phyloP scores from a whole-genome alignment of 1,140 invertebrate species.

The Adelges cooleyi region DNA sequence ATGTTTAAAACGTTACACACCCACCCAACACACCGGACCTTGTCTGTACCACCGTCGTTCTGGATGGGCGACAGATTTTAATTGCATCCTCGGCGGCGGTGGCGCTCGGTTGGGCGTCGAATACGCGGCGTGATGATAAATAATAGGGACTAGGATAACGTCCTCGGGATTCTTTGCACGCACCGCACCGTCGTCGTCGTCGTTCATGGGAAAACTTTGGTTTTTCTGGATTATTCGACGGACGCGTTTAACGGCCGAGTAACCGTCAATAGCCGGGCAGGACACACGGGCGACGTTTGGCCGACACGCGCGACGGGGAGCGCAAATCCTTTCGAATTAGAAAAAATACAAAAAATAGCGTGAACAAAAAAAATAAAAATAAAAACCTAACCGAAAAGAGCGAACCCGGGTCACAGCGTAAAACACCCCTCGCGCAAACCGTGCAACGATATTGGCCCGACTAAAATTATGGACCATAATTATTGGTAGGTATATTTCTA shows the following conservation, averaged over 20 bases:
- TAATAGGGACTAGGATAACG: no score
- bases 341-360: not conserved
- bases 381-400: no score
- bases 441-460: no score
- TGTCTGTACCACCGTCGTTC: not conserved
- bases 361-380: not conserved
- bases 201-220: conserved; percentile 11
- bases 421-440: no score
- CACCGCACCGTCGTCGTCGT: not conserved
- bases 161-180: not conserved
- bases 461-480: no score
- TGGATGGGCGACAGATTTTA: conserved; percentile 25
- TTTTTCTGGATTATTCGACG: not conserved
- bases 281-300: conserved; percentile 23
- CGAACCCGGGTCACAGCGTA: no score
- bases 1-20: not conserved
- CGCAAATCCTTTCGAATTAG: conserved; percentile 25
- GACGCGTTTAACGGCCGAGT: conserved; percentile 21
- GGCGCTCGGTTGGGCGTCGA: not conserved
- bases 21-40: conserved; percentile 11
- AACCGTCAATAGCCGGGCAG: conserved; percentile 26
- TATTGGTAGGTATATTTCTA: no score
- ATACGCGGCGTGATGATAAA: no score
- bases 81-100: conserved; percentile 6
- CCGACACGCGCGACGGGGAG: conserved; percentile 18